A percentile compares a stretch with the other conserved stretches of the same genome.
phyloP scores from a whole-genome alignment of 2,888 invertebrate genomes.

The Coleophora deauratella region DNA sequence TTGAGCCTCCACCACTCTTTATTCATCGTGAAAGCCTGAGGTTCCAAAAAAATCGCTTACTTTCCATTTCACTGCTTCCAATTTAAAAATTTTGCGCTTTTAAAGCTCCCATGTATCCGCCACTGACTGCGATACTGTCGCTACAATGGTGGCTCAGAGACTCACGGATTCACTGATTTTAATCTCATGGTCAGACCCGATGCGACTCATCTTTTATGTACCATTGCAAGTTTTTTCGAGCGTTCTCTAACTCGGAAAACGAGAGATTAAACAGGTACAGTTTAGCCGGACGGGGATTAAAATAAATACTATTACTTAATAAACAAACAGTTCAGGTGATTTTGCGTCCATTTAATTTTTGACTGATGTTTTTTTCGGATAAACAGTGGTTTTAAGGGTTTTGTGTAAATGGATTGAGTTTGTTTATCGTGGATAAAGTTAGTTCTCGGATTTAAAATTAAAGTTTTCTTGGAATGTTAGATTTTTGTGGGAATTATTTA shows the following conservation, averaged over 20 bases:
- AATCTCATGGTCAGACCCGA: too few species aligned
- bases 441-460: constrained; percentile 2
- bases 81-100: too few species aligned
- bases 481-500: constrained; percentile 18
- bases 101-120: too few species aligned
- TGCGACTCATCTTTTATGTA: background rate
- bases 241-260: background rate
- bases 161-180: too few species aligned
- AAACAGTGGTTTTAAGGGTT: constrained; percentile 48
- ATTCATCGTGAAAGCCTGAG: constrained; percentile 33
- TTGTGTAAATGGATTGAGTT: constrained; percentile 57
- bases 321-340: constrained; percentile 54
- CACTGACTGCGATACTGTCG: too few species aligned
- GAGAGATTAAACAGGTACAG: constrained; percentile 58
- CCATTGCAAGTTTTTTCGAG: background rate
- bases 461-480: constrained; percentile 45
- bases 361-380: constrained; percentile 29
- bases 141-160: constrained; percentile 1
- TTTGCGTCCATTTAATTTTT: constrained; percentile 26
- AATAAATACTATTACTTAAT: constrained; percentile 66
- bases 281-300: constrained; percentile 60
- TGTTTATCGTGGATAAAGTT: constrained; percentile 55
- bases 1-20: constrained; percentile 52
- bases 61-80: constrained; percentile 9
- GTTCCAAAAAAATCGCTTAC: constrained; percentile 10